These are phyloP conservation scores for Bujurquina vittata DNA, from an alignment of 2,113 vertebrate species.

Conservation along the genomic window DNA sequence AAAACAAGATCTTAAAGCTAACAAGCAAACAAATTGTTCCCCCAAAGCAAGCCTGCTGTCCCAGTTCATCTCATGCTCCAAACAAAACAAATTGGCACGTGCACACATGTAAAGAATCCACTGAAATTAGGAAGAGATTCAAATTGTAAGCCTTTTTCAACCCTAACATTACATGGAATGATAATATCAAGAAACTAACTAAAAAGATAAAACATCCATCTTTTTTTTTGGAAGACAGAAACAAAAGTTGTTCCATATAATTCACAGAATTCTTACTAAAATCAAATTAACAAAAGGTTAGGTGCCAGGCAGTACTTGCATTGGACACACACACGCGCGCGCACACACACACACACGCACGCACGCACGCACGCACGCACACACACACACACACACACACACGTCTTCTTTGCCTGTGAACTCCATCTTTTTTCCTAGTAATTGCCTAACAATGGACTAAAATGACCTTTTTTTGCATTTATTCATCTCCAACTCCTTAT, in stretches of 20 bases:
- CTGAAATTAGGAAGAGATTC: background rate
- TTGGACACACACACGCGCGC: too few species aligned
- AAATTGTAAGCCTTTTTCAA: background rate
- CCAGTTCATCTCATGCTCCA: conserved; percentile 34
- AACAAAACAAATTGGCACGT: conserved; percentile 45
- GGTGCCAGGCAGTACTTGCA: too few species aligned
- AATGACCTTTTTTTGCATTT: background rate
- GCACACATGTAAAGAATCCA: conserved; percentile 11
- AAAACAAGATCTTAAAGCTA: conserved; percentile 67
- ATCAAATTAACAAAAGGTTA: too few species aligned
- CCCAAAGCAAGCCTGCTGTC: conserved; percentile 39
- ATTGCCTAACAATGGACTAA: background rate
- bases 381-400: too few species aligned
- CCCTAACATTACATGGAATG: background rate
- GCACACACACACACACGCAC: too few species aligned
- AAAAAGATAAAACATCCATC: background rate
- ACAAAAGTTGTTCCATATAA: background rate
- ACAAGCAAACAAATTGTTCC: conserved; percentile 62
- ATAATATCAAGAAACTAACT: conserved; percentile 2
- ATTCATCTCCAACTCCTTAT: background rate
- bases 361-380: too few species aligned
- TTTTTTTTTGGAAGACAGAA: background rate
- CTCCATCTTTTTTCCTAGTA: background rate
- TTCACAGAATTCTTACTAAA: too few species aligned
- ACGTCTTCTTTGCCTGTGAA: background rate